phyloP scores from a whole-genome alignment of 2,888 invertebrate genomes.

The Steromphala cineraria region DNA sequence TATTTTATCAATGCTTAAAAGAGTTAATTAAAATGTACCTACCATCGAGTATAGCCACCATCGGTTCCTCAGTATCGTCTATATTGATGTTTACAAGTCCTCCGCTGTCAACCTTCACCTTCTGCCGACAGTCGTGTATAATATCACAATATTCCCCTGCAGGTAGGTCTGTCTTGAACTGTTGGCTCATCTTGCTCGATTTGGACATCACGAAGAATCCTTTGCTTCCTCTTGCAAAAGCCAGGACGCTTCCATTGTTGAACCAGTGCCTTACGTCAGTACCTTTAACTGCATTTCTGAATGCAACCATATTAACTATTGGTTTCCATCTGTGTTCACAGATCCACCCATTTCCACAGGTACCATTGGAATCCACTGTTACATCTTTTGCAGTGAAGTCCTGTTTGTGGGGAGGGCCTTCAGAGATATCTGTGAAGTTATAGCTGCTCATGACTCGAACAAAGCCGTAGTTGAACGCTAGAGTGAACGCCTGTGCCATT shows the following conservation, averaged over 20 bases:
- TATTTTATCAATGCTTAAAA: constrained; percentile 30
- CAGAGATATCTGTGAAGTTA: constrained; percentile 75
- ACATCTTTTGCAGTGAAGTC: constrained; percentile 66
- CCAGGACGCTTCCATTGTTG: constrained; percentile 64
- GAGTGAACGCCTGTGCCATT: constrained; percentile 87
- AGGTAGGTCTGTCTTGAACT: constrained; percentile 69
- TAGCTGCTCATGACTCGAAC: constrained; percentile 92
- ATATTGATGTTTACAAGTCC: constrained; percentile 64
- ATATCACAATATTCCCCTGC: constrained; percentile 73
- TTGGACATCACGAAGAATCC: constrained; percentile 72
- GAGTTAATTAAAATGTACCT: constrained; percentile 66
- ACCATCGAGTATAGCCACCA: constrained; percentile 68
- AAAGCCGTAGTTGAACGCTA: constrained; percentile 80
- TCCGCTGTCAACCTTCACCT: constrained; percentile 59
- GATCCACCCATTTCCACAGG: constrained; percentile 70
- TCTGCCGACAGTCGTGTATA: constrained; percentile 64
- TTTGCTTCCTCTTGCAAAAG: constrained; percentile 68
- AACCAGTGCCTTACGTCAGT: constrained; percentile 61
- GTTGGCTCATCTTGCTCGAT: constrained; percentile 55
- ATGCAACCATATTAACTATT: constrained; percentile 70
- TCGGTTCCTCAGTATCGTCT: constrained; percentile 56
- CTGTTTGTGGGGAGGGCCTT: constrained; percentile 58
- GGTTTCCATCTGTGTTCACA: constrained; percentile 73
- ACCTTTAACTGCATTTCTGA: constrained; percentile 67
- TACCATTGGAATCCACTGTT: constrained; percentile 58